Evolutionary conservation across 2,797 vertebrate species (phyloP).

Genomic region (Gallinago nigripennis): DNA sequence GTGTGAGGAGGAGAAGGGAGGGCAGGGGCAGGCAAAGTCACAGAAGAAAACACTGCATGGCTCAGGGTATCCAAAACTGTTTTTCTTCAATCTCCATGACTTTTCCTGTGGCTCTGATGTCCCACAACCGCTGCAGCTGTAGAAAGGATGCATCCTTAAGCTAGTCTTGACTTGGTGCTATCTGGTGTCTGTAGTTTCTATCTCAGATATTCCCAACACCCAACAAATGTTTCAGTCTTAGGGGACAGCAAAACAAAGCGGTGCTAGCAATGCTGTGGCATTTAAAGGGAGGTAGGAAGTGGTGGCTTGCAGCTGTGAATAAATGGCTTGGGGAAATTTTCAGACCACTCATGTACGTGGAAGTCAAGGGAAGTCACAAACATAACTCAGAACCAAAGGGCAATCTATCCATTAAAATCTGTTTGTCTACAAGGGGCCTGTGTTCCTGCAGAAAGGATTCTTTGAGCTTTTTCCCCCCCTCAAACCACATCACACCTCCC

Average conservation of each 20-base stretch:
- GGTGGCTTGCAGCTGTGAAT: background rate
- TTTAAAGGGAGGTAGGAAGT: background rate
- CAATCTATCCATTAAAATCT: background rate
- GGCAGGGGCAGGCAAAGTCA: background rate
- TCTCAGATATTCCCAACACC: background rate
- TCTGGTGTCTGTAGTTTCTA: background rate
- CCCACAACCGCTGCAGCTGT: background rate
- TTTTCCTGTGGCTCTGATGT: background rate
- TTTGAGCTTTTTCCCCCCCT: background rate
- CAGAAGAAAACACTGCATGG: background rate
- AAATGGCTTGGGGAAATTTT: background rate
- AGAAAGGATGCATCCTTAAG: background rate
- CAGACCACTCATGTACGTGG: background rate
- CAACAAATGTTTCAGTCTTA: background rate
- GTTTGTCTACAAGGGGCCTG: background rate
- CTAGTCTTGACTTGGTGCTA: rapidly evolving
- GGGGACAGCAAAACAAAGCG: background rate
- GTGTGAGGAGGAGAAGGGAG: background rate
- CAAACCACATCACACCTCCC: background rate
- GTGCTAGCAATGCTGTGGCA: background rate
- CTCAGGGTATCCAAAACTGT: background rate
- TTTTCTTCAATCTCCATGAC: rapidly evolving
- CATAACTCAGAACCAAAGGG: background rate
- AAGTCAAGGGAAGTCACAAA: background rate
- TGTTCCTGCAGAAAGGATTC: background rate